Base-by-base conservation (phyloP, 2,888 invertebrate species). In the Halocaridina rubra region DNA sequence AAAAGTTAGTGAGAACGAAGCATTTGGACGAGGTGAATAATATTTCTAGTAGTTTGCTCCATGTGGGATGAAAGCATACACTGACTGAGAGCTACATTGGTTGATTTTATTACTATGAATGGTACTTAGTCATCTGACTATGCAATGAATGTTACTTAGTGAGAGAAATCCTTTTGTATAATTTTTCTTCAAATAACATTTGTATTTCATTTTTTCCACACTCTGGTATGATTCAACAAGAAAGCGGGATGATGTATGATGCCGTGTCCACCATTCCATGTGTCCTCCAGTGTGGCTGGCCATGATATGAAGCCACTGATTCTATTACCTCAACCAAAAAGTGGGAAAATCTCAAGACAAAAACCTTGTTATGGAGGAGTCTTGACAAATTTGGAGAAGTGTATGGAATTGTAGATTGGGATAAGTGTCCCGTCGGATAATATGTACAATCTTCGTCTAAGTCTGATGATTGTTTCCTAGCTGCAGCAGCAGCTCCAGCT, bases 321-420 rank as follows among this genome's bases (percentile, higher is more conserved):
- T 5, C 61, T n/a, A 61, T 61, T 61, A 16, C 27, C 67, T 67
- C 67, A n/a, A 24, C 30, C 5, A 30, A 67, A n/a, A 67, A 30
- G 67, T 67, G 67, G 67, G 27, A 67, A 67, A 22, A 67, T 67
- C 67, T 67, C 67, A 67, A n/a, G 67, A 67, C 24, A 67, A 61
- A 16, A n/a, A 24, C 61, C n/a, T 24, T 13, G n/a, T 61, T 61
- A n/a, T 61, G 61, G 61, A 61, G 67, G 8, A 30, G 27, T 67
- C 67, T 67, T 67, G 24, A 22, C n/a, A 67, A 67, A n/a, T 67
- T 67, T 7, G 67, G 67, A 67, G 67, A 67, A 16, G 29, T 67
- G 29, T n/a, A 67, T 30, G 67, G 29, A 67, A 13, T 30, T n/a
- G 67, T 67, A 10, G 67, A 67, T 24, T 67, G 67, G 67, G 67